These are phyloP conservation scores for Takifugu flavidus DNA, from an alignment of 2,113 vertebrate species.

Conservation along the genomic window DNA sequence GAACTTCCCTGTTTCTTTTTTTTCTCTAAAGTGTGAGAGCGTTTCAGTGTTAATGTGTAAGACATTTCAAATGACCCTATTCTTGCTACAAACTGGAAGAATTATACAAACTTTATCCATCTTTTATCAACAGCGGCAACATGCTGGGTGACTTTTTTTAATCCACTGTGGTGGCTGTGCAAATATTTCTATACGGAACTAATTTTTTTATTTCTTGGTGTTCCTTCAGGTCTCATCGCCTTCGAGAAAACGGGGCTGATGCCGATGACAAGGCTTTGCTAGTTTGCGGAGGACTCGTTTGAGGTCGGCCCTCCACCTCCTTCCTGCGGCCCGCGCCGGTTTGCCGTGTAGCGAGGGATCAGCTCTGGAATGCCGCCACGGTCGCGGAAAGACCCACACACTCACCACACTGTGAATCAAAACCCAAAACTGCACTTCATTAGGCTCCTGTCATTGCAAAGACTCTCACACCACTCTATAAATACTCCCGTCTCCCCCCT, in stretches of 20 bases:
- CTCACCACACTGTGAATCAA: slow-evolving; percentile 73
- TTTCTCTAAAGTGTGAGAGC: background rate
- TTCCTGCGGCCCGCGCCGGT: slow-evolving; percentile 39
- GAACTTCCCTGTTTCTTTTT: slow-evolving; percentile 39
- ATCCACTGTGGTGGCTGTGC: no score
- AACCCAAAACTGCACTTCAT: slow-evolving; percentile 70
- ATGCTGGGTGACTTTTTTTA: no score
- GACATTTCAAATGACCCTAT: no score
- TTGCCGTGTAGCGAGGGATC: slow-evolving; percentile 54
- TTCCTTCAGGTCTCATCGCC: background rate
- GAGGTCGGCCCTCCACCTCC: slow-evolving; percentile 47
- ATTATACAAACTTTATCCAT: no score
- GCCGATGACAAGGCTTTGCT: slow-evolving; percentile 48
- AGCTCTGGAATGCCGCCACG: slow-evolving; percentile 63
- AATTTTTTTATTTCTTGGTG: no score
- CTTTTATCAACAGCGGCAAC: no score
- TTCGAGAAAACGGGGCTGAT: slow-evolving; percentile 11
- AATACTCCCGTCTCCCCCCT: slow-evolving; percentile 71
- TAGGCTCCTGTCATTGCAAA: slow-evolving; percentile 71
- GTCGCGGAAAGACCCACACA: slow-evolving; percentile 64
- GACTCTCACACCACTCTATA: slow-evolving; percentile 78
- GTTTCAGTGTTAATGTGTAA: no score
- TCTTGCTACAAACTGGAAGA: no score
- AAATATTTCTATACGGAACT: no score
- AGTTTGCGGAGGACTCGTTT: slow-evolving; percentile 50